Evolutionary conservation across 1,140 invertebrate species (phyloP), one percentile per base, ranked within the genome.

Genomic region (Zophobas atratus): DNA sequence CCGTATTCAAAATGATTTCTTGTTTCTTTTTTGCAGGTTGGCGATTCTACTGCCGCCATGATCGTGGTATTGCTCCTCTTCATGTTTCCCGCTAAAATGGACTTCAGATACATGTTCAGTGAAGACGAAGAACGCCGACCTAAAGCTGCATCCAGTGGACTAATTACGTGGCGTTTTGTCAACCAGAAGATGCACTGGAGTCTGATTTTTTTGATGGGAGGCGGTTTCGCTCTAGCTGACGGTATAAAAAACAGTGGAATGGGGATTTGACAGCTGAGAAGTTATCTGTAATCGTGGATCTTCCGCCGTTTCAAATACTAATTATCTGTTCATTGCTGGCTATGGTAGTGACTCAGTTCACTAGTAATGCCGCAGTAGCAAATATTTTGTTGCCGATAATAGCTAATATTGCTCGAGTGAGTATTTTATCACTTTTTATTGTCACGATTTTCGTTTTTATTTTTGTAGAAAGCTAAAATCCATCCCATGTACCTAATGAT

Each of bases 401-500:
- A 38, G 92, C 92, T 39, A 92, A 95, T 85, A 91, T 96, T 91
- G 82, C 83, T 4, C 46, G 79, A 73, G 84, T 67, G 43, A 6
- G 8, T 3, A 57, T 1, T 57, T 8, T n/a, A 8, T 46, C 43
- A 46, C 3, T 8, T 46, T 46, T 46, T 46, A 8, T 8, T 3
- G 8, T 46, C 8, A 46, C 8, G 8, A 8, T 46, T 46, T 4
- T 8, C 8, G 43, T 46, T 46, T 46, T 46, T 3, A n/a, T 43
- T 43, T 67, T 79, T 80, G 32, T 39, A 81, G 81, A 76, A 81
- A 33, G 84, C 83, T 38, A 81, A 90, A 79, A 88, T 93, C 43
- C 94, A 98, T 89, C 97, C 97, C 0, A 84, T 98, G 72, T 96
- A 94, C 85, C 89, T 97, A 82, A 96, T 97, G 90, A 87, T 98